Conservation (phyloP, 2,888 invertebrate genomes). For the Philereme transversata region DNA sequence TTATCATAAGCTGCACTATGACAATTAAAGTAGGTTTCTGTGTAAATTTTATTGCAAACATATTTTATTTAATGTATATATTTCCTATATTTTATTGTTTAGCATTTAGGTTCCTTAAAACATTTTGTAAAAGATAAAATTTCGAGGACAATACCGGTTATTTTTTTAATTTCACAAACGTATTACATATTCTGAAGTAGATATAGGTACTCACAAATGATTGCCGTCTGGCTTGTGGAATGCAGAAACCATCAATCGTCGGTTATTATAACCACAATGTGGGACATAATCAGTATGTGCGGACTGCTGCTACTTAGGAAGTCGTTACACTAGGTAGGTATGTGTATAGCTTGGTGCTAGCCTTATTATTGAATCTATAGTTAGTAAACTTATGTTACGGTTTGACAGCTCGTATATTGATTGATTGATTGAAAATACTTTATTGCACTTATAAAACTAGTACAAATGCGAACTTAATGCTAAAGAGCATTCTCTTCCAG, state of each 20-base stretch:
- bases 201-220: slow-evolving; percentile 1
- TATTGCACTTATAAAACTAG: too few species aligned
- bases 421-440: too few species aligned
- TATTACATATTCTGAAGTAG: too few species aligned
- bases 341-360: slow-evolving; percentile 37
- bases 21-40: slow-evolving; percentile 29
- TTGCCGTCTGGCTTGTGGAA: slow-evolving; percentile 23
- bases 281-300: slow-evolving; percentile 61
- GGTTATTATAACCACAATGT: slow-evolving; percentile 38
- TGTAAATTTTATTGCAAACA: slow-evolving; percentile 18
- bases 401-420: too few species aligned
- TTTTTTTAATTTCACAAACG: too few species aligned
- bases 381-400: too few species aligned
- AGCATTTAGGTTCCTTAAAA: not conserved
- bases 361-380: slow-evolving; percentile 44
- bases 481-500: too few species aligned
- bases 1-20: slow-evolving; percentile 40
- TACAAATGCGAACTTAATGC: too few species aligned
- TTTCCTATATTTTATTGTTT: not conserved
- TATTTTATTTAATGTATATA: slow-evolving; percentile 2
- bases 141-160: too few species aligned
- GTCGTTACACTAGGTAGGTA: slow-evolving; percentile 44
- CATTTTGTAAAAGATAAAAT: too few species aligned
- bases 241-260: slow-evolving; percentile 34
- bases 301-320: slow-evolving; percentile 64